Base-by-base conservation (phyloP, 2,888 invertebrate genomes). In the Melinaea menophilus region DNA sequence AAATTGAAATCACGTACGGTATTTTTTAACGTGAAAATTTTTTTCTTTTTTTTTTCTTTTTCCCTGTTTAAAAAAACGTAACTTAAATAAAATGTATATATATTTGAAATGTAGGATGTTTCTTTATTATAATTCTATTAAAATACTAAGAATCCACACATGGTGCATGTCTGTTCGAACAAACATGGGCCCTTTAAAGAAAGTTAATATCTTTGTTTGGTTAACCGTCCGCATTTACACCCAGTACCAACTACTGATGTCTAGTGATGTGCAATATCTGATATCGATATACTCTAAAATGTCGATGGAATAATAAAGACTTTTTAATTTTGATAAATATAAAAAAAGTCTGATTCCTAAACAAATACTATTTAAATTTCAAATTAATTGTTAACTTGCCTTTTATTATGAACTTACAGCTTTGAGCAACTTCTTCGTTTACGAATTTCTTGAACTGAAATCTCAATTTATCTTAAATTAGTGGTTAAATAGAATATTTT, bases 151-250 rank as follows among this genome's bases (percentile, higher is more conserved):
- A 65, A 63, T 61, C 59, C 58, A 61, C 63, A 63, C 59, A 59
- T 63, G 67, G 61, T 59, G 57, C 61, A 59, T 59, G 59, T 65
- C 64, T 60, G 60, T 59, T 58, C 58, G 54, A 35, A 33, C 58
- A 55, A 60, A 61, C 66, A 66, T 69, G 70, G 31, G 51, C 51
- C 71, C 72, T 69, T 76, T 72, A 72, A 65, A 66, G 73, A 69
- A 73, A 73, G 70, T 70, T 73, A 73, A 79, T 72, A 70, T 71
- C 71, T 70, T 71, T 73, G 71, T 74, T 74, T 71, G 73, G 67
- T 62, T 73, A 67, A 69, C 66, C 64, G 68, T 61, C 65, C 68
- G 68, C 68, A 64, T 71, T 70, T 69, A 69, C 66, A 61, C 62
- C 47, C 62, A 56, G 62, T 61, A 47, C 58, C n/a, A 61, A 67